Evolutionary conservation across 2,888 invertebrate species (phyloP), one percentile per base, ranked within the genome.

Genomic region (Oxycera nigricornis): DNA sequence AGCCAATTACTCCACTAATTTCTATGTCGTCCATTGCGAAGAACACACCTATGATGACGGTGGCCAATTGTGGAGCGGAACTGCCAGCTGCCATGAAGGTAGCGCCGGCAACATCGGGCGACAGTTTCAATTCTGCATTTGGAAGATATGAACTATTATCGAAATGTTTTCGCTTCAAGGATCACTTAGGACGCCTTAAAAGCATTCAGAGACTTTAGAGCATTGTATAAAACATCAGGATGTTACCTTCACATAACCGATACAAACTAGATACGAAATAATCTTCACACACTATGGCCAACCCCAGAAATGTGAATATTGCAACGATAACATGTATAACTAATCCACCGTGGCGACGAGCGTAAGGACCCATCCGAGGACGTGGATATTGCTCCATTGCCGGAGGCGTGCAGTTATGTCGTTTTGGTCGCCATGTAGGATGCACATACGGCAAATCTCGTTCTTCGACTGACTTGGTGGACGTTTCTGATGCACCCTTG

Each of bases 61-160:
- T 97, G 24, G 97, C 97, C 74, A 97, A 86, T 85, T 98, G 98
- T 0, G 98, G 98, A 0, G 98, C 98, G 0, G 97, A 97, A 78
- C 97, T 97, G 52, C 98, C 98, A 1, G 98, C 96, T 0, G 98
- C 98, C 98, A 98, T 98, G 85, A 98, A 98, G 0, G 98, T 98
- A 0, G 98, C 98, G 6, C 98, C 98, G 0, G 98, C 98, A 41
- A 98, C 97, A 84, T 98, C 98, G 4, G 96, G 95, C 0, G 94
- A 91, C 80, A 96, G 86, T 83, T 93, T 91, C 75, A 95, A 82
- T 82, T 94, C 95, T 95, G 85, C 4, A 14, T n/a, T n/a, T n/a
- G n/a, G n/a, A n/a, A n/a, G n/a, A n/a, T n/a, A n/a, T n/a, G n/a
- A n/a, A n/a, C n/a, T n/a, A n/a, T n/a, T n/a, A n/a, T n/a, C n/a